These are phyloP conservation scores for Phyllostomus discolor DNA, from an alignment of 2,113 vertebrate genomes.

Conservation along the genomic window DNA sequence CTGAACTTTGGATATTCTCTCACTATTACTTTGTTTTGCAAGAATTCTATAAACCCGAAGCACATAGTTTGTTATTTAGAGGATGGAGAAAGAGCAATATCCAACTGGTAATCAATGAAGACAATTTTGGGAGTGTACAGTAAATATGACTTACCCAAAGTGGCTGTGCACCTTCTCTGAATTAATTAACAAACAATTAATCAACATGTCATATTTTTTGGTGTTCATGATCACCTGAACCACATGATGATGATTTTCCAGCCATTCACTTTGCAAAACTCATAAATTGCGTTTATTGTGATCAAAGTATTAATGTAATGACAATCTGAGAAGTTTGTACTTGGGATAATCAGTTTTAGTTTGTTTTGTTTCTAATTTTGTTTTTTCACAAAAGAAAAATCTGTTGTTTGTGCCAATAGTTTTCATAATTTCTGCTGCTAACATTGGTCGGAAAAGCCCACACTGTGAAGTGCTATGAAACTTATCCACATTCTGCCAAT, in stretches of 20 bases:
- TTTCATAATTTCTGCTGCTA: background rate
- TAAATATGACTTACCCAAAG: background rate
- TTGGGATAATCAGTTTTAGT: background rate
- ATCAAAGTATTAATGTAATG: background rate
- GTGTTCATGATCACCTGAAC: background rate
- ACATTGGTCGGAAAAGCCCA: background rate
- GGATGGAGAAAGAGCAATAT: background rate
- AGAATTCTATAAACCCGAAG: background rate
- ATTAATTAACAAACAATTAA: background rate
- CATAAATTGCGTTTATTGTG: background rate
- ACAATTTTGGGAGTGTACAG: background rate
- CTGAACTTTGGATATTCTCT: background rate
- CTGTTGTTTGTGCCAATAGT: background rate
- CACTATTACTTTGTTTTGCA: background rate
- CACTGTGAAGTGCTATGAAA: background rate
- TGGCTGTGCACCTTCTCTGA: background rate
- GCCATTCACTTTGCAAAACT: background rate
- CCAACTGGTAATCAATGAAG: background rate
- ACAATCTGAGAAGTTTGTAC: background rate
- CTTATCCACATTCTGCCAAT: background rate
- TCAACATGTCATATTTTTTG: background rate
- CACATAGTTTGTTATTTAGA: background rate
- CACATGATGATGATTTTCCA: background rate
- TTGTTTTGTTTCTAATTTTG: background rate
- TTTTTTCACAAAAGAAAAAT: background rate